Evolutionary conservation across 2,797 vertebrate species (phyloP).

Genomic region (Bothrops alternatus): DNA sequence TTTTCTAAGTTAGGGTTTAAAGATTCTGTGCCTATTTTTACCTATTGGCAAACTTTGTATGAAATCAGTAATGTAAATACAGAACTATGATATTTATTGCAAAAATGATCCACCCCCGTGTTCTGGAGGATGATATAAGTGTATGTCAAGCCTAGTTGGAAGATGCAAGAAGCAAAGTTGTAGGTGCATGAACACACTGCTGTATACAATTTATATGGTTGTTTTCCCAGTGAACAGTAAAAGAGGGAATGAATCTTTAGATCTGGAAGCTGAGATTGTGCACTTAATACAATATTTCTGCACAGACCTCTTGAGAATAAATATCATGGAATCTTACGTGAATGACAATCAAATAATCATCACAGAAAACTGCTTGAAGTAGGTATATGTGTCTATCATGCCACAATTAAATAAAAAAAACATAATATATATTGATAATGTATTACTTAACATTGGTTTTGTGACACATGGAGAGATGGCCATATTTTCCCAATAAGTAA

Average conservation of each 20-base stretch:
- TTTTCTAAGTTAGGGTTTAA: constrained; percentile 9
- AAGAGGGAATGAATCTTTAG: not conserved
- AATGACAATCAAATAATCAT: not conserved
- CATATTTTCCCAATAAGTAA: not conserved
- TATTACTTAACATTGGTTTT: constrained; percentile 13
- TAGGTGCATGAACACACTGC: not conserved
- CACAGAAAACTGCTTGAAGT: not conserved
- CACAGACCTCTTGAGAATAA: not conserved
- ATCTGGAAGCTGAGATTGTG: not conserved
- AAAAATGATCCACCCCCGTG: not conserved
- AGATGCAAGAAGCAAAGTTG: not conserved
- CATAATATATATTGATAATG: constrained; percentile 4
- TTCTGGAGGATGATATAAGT: not conserved
- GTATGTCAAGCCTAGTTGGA: not conserved
- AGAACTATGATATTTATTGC: not conserved
- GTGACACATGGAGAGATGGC: constrained; percentile 21
- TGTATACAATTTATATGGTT: constrained; percentile 1
- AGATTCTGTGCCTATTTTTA: constrained; percentile 3
- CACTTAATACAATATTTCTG: not conserved
- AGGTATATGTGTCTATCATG: not conserved
- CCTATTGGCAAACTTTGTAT: not conserved
- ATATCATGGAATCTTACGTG: not conserved
- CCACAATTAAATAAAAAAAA: not conserved
- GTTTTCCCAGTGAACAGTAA: not conserved
- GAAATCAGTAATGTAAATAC: not conserved